These are phyloP conservation scores for Zaprionus bogoriensis DNA, from an alignment of 2,888 invertebrate species.

Conservation along the genomic window DNA sequence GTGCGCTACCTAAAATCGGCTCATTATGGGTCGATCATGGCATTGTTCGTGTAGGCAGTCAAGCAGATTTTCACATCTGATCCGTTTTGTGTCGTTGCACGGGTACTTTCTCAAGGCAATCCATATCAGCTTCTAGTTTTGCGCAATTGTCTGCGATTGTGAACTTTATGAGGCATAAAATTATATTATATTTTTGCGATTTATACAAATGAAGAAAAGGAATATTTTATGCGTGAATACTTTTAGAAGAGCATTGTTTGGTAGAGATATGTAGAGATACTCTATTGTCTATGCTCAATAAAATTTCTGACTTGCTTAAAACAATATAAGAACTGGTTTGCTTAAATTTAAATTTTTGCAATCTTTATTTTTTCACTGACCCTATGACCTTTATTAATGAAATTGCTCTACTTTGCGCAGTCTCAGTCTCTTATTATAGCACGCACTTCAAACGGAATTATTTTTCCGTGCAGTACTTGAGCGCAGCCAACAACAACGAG, in stretches of 20 bases:
- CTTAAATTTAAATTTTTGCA: background rate
- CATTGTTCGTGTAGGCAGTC: conserved; percentile 20
- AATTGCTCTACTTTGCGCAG: conserved; percentile 18
- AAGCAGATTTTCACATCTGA: conserved; percentile 17
- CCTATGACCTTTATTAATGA: conserved; percentile 36
- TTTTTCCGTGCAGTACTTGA: conserved; percentile 38
- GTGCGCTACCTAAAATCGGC: conserved; percentile 59
- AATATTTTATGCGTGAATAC: too few species aligned
- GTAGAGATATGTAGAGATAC: too few species aligned
- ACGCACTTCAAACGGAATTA: conserved; percentile 58
- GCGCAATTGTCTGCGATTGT: conserved; percentile 41
- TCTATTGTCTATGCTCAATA: too few species aligned
- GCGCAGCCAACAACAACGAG: conserved; percentile 14
- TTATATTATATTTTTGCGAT: conserved; percentile 10
- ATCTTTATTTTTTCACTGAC: conserved; percentile 14
- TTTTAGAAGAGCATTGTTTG: too few species aligned
- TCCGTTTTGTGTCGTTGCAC: conserved; percentile 1
- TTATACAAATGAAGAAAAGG: background rate
- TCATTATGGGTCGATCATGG: conserved; percentile 58
- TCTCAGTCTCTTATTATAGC: conserved; percentile 7
- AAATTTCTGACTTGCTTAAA: too few species aligned
- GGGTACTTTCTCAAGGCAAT: conserved; percentile 36
- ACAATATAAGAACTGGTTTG: too few species aligned
- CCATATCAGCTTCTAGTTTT: conserved; percentile 45
- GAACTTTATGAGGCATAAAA: conserved; percentile 44